phyloP scores from a whole-genome alignment of 2,797 vertebrate species.

The Poliocrania exsul region DNA sequence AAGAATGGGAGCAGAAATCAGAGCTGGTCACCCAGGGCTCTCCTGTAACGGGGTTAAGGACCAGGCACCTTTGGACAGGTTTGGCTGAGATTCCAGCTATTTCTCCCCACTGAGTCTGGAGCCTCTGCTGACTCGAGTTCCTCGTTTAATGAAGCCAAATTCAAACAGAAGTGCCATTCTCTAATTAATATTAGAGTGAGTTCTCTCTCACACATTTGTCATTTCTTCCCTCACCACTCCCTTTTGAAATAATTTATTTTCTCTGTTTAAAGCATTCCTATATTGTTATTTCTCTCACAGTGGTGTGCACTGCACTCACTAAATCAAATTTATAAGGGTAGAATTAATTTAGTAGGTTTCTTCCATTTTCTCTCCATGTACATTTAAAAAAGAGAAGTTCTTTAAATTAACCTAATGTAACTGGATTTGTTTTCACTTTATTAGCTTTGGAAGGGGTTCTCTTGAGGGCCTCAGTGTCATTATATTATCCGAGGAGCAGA shows the following conservation, averaged over 20 bases:
- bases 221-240: neutral
- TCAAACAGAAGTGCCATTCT: neutral
- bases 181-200: constrained; percentile 27
- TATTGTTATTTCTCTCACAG: constrained; percentile 43
- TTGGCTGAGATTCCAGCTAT: neutral
- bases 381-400: constrained; percentile 46
- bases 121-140: neutral
- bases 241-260: constrained; percentile 51
- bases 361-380: constrained; percentile 11
- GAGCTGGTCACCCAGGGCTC: neutral
- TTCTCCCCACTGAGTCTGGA: neutral
- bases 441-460: constrained; percentile 53
- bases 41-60: neutral
- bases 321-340: constrained; percentile 51
- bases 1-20: neutral
- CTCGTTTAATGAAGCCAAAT: neutral
- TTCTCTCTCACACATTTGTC: neutral
- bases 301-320: neutral
- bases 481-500: constrained; percentile 49
- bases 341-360: constrained; percentile 54
- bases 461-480: constrained; percentile 33
- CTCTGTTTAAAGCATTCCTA: neutral
- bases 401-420: constrained; percentile 63
- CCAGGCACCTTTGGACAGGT: neutral
- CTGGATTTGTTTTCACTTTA: constrained; percentile 62